Evolutionary conservation across 2,888 invertebrate species (phyloP).

Genomic region (Sinopyrophorus schimmeli): DNA sequence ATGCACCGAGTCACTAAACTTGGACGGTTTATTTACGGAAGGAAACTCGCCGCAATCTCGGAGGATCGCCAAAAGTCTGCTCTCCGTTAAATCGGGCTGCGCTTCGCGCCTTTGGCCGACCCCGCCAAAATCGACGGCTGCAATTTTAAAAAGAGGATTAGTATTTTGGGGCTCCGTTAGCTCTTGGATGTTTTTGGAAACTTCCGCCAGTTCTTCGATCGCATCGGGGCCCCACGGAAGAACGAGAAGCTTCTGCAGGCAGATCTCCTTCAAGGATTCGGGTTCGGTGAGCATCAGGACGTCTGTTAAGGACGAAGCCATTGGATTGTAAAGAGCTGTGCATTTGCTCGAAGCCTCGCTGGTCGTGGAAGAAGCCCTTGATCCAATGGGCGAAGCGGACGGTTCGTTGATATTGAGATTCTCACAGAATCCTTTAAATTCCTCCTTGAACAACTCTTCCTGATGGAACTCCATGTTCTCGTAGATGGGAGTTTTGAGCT

Average conservation of each 20-base stretch:
- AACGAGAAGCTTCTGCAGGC: slow-evolving; percentile 65
- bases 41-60: too few species aligned
- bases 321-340: slow-evolving; percentile 70
- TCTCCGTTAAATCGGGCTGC: slow-evolving; percentile 11
- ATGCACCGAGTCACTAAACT: slow-evolving; percentile 60
- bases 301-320: slow-evolving; percentile 63
- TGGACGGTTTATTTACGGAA: too few species aligned
- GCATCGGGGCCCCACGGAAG: slow-evolving; percentile 72
- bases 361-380: slow-evolving; percentile 50
- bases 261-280: slow-evolving; percentile 63
- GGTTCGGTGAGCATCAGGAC: slow-evolving; percentile 46
- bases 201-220: slow-evolving; percentile 68
- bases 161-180: slow-evolving; percentile 19
- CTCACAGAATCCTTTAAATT: slow-evolving; percentile 27
- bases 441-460: slow-evolving; percentile 26
- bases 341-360: slow-evolving; percentile 67
- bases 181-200: slow-evolving; percentile 61
- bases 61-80: slow-evolving; percentile 65
- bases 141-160: too few species aligned
- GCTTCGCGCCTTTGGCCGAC: slow-evolving; percentile 23
- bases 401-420: slow-evolving; percentile 16
- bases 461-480: background rate
- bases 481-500: slow-evolving; percentile 39
- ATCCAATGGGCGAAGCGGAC: too few species aligned
- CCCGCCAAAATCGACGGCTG: too few species aligned